Evolutionary conservation across 2,797 vertebrate species (phyloP), one percentile per base, ranked within the genome.

Genomic region (Gallinago solitaria): DNA sequence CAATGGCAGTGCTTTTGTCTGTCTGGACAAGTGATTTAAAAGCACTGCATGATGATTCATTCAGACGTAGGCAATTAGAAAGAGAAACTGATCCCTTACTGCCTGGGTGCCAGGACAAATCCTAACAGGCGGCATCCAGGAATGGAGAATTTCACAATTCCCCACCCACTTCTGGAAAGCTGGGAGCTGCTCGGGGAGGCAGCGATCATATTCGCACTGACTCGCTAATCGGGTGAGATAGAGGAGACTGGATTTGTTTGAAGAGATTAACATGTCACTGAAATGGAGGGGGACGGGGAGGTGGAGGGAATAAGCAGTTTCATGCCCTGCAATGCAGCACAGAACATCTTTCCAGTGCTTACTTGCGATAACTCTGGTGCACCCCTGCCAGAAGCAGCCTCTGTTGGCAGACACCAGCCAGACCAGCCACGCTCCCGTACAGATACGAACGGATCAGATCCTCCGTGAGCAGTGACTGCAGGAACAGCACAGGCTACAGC

Each of bases 381-480:
- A 82, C 10, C 60, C 75, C 83, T 90, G 85, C 82, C 96, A 98
- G 90, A 94, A 97, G 69, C 68, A 39, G 96, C 89, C 93, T 91
- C 93, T 87, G 84, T 60, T 96, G 95, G 93, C 95, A 96, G 86
- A 73, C 57, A 68, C 35, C 77, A 74, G 85, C 91, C 87, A 78
- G 65, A 94, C 88, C 81, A 93, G 57, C 78, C 90, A 87, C 59
- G 12, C 54, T 94, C 56, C 61, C 7, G 5, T 39, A 81, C 32
- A 15, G 73, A 65, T 79, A 77, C 19, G 64, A 88, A 41, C 50
- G 12, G 63, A 94, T 53, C 87, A n/a, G 91, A 96, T 94, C 82
- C 87, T 68, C 48, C 9, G 5, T 86, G 89, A 91, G 81, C 57
- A 70, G 37, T 1, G 7, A 90, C 80, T 83, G 41, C 27, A 50